A percentile compares a stretch with the other conserved stretches of the same genome.
Evolutionary conservation across 2,888 invertebrate genomes (phyloP).

Genomic region (Ectropis crepuscularia): DNA sequence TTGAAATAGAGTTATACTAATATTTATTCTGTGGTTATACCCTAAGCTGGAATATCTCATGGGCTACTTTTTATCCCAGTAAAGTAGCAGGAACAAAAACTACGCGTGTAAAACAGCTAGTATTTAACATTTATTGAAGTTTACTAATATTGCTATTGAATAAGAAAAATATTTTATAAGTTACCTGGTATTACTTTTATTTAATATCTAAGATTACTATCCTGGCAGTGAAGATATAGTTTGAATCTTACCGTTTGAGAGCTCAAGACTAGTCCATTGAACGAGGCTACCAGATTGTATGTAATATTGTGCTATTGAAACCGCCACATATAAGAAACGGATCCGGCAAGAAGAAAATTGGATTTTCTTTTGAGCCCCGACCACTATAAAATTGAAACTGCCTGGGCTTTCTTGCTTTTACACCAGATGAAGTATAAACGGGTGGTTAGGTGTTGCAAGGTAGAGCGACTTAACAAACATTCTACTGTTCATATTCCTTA

Average conservation of each 20-base stretch:
- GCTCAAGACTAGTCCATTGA: constrained; percentile 45
- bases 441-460: constrained; percentile 23
- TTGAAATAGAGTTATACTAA: too few relatives aligned
- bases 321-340: constrained; percentile 61
- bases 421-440: constrained; percentile 30
- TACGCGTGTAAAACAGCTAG: too few relatives aligned
- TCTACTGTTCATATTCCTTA: too few relatives aligned
- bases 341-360: constrained; percentile 58
- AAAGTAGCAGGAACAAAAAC: too few relatives aligned
- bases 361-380: constrained; percentile 58
- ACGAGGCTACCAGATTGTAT: constrained; percentile 50
- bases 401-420: constrained; percentile 25
- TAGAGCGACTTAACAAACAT: constrained; percentile 6
- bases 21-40: too few relatives aligned
- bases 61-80: too few relatives aligned
- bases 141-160: too few relatives aligned
- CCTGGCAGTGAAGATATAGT: constrained; percentile 15
- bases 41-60: too few relatives aligned
- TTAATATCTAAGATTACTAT: neutral
- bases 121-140: too few relatives aligned
- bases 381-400: constrained; percentile 54
- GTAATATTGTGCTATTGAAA: constrained; percentile 64
- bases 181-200: too few relatives aligned
- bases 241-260: constrained; percentile 30
- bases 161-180: too few relatives aligned